Conservation (phyloP, 2,888 invertebrate genomes). For the Morinoia aosen region DNA sequence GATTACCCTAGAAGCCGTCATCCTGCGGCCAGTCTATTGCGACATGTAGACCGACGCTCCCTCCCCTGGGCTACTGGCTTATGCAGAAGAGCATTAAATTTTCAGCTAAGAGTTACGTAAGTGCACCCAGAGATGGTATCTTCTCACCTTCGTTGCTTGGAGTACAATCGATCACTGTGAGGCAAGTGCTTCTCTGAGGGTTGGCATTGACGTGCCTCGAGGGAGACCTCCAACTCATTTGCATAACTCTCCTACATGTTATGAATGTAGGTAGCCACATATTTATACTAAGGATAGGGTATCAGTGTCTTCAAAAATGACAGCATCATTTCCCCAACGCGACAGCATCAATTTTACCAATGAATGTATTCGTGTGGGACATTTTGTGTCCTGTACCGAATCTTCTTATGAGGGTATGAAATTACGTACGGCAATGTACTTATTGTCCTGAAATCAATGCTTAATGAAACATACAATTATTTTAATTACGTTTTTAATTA, state of each 20-base stretch:
- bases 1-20: background rate
- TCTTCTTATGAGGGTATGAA: no score
- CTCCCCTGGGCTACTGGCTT: background rate
- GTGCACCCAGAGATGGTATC: background rate
- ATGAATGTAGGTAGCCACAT: no score
- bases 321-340: background rate
- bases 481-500: no score
- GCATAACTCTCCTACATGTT: background rate
- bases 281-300: no score
- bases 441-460: no score
- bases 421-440: no score
- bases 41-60: background rate
- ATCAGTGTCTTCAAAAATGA: background rate
- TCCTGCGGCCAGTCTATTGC: background rate
- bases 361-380: background rate
- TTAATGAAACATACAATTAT: no score
- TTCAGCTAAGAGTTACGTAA: background rate
- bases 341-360: background rate
- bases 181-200: background rate
- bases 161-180: slow-evolving; percentile 2
- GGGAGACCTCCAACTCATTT: background rate
- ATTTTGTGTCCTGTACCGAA: background rate
- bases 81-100: background rate
- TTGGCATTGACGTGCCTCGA: background rate
- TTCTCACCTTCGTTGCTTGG: background rate